Conservation (phyloP, 2,113 vertebrate genomes). For the Lathamus discolor region DNA sequence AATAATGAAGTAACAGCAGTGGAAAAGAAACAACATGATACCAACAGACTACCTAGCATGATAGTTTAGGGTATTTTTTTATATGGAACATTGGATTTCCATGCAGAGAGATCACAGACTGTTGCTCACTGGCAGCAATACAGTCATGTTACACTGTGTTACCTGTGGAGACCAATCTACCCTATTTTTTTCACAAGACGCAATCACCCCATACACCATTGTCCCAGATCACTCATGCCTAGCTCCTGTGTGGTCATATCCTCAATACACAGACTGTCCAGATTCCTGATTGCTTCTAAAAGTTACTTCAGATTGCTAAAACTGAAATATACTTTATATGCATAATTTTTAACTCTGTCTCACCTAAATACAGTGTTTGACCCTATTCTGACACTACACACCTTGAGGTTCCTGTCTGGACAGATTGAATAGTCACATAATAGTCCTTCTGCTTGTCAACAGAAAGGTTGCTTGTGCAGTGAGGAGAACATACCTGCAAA, state of each 20-base stretch:
- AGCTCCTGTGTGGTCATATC: neutral
- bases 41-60: neutral
- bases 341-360: neutral
- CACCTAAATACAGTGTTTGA: neutral
- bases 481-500: neutral
- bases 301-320: neutral
- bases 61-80: neutral
- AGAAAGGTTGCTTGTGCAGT: neutral
- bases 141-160: fast-evolving
- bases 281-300: neutral
- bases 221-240: neutral
- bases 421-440: neutral
- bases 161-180: neutral
- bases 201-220: neutral
- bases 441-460: neutral
- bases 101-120: neutral
- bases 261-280: neutral
- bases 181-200: neutral
- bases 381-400: neutral
- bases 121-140: neutral
- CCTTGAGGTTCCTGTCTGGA: neutral
- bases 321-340: neutral
- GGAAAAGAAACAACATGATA: neutral
- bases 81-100: neutral
- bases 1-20: neutral